Evolutionary conservation across 2,797 vertebrate genomes (phyloP).

Genomic region (Anguilla megastoma): DNA sequence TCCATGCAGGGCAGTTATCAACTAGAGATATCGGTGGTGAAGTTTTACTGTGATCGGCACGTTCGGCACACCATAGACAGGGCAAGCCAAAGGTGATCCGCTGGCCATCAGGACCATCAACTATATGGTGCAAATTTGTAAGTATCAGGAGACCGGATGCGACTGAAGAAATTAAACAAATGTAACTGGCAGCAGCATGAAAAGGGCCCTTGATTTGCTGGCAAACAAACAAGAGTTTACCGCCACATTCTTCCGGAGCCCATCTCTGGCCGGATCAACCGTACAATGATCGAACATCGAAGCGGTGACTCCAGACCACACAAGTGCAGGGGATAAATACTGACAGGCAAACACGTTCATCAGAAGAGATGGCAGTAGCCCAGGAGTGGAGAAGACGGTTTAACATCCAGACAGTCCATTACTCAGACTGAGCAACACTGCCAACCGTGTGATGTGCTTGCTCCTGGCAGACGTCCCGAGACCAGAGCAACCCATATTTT

Average conservation of each 20-base stretch:
- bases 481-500: background rate
- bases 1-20: background rate
- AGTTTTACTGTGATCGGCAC: background rate
- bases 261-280: background rate
- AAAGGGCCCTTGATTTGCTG: background rate
- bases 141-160: background rate
- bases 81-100: background rate
- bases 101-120: background rate
- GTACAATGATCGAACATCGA: background rate
- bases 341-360: constrained; percentile 18
- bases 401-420: constrained; percentile 17
- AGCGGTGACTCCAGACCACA: constrained; percentile 58
- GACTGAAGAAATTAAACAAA: background rate
- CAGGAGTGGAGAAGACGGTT: background rate
- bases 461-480: constrained; percentile 14
- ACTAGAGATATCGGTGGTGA: background rate
- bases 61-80: background rate
- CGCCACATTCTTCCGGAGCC: background rate
- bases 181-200: background rate
- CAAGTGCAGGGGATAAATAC: background rate
- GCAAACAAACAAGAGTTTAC: background rate
- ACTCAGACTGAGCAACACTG: background rate
- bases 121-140: background rate
- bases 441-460: background rate
- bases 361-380: constrained; percentile 19